A percentile compares a stretch with the other conserved stretches of the same genome.
These are phyloP conservation scores for Nomada fabriciana DNA, from an alignment of 2,888 invertebrate species.

Conservation along the genomic window DNA sequence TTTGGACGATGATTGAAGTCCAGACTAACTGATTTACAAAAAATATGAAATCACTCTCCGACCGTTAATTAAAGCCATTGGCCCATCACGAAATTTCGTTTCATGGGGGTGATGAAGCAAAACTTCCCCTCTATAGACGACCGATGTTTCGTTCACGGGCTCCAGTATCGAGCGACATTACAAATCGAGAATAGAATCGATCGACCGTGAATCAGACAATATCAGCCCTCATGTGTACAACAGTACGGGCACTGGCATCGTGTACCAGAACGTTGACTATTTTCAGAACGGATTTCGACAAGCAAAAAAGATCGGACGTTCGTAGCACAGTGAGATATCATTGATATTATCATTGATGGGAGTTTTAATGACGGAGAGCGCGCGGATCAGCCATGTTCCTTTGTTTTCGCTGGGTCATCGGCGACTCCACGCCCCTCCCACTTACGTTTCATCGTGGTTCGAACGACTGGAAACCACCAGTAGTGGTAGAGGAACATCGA, in stretches of 20 bases:
- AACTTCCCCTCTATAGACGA: conserved; percentile 16
- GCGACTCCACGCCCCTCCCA: no score
- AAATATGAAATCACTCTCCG: conserved; percentile 42
- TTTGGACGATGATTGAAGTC: conserved; percentile 56
- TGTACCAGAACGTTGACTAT: conserved; percentile 27
- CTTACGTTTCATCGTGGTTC: no score
- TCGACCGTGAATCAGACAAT: conserved; percentile 60
- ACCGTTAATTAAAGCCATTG: conserved; percentile 56
- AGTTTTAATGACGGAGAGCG: no score
- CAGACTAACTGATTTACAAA: conserved; percentile 60
- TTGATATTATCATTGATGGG: no score
- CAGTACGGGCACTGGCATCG: neutral
- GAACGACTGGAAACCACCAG: no score
- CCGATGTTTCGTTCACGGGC: conserved; percentile 34
- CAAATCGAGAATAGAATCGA: conserved; percentile 61
- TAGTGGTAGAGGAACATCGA: no score
- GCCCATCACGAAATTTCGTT: conserved; percentile 55
- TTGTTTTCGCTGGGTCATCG: no score
- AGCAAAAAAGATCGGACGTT: no score
- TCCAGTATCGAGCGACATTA: conserved; percentile 46
- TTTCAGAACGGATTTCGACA: conserved; percentile 38
- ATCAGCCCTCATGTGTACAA: conserved; percentile 33
- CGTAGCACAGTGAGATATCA: no score
- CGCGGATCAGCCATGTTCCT: no score
- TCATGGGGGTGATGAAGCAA: conserved; percentile 35